Conservation (phyloP, 2,113 vertebrate genomes). For the Gnathonemus longibarbis region DNA sequence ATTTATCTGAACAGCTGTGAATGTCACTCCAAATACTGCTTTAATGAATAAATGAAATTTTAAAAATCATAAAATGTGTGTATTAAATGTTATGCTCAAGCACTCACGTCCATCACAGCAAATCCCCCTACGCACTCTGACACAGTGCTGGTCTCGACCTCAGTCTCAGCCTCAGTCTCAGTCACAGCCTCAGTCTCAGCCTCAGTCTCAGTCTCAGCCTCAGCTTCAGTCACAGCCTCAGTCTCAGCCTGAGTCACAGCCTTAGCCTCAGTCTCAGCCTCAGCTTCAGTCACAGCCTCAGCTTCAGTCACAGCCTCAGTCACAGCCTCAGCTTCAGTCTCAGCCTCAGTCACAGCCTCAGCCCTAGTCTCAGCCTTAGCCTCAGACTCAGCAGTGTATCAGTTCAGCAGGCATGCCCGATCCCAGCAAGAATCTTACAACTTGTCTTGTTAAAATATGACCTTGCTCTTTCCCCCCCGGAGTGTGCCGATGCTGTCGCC, state of each 20-base stretch:
- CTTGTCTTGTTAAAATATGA: slow-evolving; percentile 16
- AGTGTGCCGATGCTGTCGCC: neutral
- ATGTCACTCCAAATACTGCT: neutral
- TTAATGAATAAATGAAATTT: neutral
- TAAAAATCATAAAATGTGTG: neutral
- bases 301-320: too few species aligned
- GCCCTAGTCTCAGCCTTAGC: neutral
- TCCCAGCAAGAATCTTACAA: slow-evolving; percentile 31
- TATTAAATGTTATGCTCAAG: neutral
- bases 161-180: neutral
- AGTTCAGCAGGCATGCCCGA: slow-evolving; percentile 8
- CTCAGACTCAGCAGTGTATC: neutral
- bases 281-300: neutral
- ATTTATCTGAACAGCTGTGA: neutral
- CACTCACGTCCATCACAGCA: neutral
- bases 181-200: neutral
- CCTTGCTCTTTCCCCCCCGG: slow-evolving; percentile 22
- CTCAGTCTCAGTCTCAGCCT: neutral
- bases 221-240: neutral
- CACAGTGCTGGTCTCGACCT: neutral
- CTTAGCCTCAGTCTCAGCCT: neutral
- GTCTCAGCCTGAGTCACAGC: neutral
- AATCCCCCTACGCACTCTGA: neutral
- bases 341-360: neutral
- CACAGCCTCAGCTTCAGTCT: neutral